These are phyloP conservation scores for Ischnus inquisitorius DNA, from an alignment of 2,888 invertebrate species.

Conservation along the genomic window DNA sequence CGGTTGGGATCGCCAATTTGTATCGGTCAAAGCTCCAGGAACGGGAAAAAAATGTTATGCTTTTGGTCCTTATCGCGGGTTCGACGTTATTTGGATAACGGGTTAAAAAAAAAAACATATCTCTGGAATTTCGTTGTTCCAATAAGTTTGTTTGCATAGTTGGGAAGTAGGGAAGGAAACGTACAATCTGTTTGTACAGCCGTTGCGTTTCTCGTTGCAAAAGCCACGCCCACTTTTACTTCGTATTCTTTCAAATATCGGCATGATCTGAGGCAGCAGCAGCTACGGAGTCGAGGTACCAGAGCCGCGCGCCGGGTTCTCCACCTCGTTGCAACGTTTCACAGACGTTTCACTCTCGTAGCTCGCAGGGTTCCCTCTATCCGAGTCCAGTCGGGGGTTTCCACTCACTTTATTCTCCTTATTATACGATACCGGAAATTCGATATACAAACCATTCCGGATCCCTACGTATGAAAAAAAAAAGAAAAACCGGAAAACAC, in stretches of 20 bases:
- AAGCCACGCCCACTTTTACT: constrained; percentile 82
- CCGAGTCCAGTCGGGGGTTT: constrained; percentile 50
- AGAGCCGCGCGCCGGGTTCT: constrained; percentile 21
- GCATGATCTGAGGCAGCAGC: constrained; percentile 73
- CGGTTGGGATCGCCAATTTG: neutral
- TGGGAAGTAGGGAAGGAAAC: constrained; percentile 46
- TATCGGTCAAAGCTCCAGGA: neutral
- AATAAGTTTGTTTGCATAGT: constrained; percentile 1
- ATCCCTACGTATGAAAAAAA: constrained; percentile 5
- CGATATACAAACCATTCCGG: constrained; percentile 44
- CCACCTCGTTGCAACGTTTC: constrained; percentile 72
- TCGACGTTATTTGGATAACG: neutral
- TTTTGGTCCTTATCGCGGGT: constrained; percentile 3
- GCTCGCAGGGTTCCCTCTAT: constrained; percentile 67
- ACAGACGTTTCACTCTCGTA: constrained; percentile 76
- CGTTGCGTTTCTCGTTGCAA: constrained; percentile 63
- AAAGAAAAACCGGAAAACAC: neutral
- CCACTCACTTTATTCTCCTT: constrained; percentile 59
- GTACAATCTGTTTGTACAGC: constrained; percentile 73
- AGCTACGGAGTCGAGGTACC: constrained; percentile 33
- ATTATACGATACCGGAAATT: constrained; percentile 62
- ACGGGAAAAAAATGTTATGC: neutral
- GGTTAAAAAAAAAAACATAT: neutral
- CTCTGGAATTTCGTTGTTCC: constrained; percentile 35
- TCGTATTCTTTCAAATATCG: constrained; percentile 79